Evolutionary conservation across 1,140 invertebrate genomes (phyloP).

Genomic region (Tyrophagus putrescentiae): DNA sequence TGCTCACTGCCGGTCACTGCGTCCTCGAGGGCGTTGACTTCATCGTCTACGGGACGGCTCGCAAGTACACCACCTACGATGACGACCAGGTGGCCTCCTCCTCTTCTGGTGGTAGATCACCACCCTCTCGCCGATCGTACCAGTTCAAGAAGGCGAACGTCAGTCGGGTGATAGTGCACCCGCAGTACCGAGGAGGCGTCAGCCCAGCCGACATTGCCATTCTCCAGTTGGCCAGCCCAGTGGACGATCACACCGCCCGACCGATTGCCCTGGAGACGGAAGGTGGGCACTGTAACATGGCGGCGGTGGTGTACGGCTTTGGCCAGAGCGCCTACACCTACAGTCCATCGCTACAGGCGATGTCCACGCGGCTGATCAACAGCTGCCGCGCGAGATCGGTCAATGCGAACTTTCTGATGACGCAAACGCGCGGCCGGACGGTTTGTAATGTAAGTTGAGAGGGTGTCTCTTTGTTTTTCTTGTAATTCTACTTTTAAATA

Average conservation of each 20-base stretch:
- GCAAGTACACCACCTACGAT: neutral
- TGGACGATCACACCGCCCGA: neutral
- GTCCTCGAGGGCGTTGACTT: no score
- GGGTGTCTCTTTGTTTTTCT: neutral
- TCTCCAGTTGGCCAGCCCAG: neutral
- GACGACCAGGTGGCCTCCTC: no score
- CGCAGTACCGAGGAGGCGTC: neutral
- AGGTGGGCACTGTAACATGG: neutral
- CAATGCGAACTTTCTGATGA: neutral
- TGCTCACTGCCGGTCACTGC: slow-evolving; percentile 1
- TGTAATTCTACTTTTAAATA: neutral
- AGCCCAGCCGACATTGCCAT: neutral
- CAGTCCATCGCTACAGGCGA: neutral
- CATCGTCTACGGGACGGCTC: no score
- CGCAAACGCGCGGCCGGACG: neutral
- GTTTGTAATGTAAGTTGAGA: slow-evolving; percentile 1
- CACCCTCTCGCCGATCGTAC: neutral
- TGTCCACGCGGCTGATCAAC: neutral
- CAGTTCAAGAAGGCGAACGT: neutral
- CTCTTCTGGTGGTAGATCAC: no score
- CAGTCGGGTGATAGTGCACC: neutral
- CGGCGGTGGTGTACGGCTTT: neutral
- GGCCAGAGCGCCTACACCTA: neutral
- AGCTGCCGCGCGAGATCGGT: neutral
- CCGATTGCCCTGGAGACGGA: neutral